These are phyloP conservation scores for Larimichthys polyactis DNA, from an alignment of 2,113 vertebrate species.

Conservation along the genomic window DNA sequence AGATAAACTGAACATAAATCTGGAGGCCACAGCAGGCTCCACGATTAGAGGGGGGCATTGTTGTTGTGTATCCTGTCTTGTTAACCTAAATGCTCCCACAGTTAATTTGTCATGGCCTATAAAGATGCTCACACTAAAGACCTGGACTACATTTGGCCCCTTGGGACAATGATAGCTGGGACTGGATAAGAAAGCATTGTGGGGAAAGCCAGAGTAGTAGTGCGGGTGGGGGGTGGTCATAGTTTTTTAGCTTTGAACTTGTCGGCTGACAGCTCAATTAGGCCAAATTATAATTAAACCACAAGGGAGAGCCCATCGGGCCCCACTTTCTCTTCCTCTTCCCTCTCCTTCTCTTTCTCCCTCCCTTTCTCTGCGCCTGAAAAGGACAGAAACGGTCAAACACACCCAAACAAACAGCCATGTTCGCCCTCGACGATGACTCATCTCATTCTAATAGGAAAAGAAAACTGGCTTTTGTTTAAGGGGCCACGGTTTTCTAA, in stretches of 20 bases:
- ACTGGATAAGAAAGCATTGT: slow-evolving; percentile 6
- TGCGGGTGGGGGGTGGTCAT: not conserved
- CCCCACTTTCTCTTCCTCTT: slow-evolving; percentile 34
- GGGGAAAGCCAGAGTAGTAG: not conserved
- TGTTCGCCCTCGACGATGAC: not conserved
- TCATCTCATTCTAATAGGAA: slow-evolving; percentile 63
- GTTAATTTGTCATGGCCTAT: slow-evolving; percentile 35
- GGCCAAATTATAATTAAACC: slow-evolving; percentile 58
- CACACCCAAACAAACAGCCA: slow-evolving; percentile 1
- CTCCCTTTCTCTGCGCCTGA: not conserved
- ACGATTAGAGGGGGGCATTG: slow-evolving; percentile 27
- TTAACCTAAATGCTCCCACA: slow-evolving; percentile 9
- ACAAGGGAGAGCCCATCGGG: not conserved
- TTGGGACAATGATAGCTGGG: not conserved
- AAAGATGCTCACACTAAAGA: not conserved
- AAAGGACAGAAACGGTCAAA: slow-evolving; percentile 33
- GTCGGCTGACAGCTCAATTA: slow-evolving; percentile 64
- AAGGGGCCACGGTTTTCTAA: not conserved
- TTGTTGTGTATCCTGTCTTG: slow-evolving; percentile 22
- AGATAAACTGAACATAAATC: slow-evolving; percentile 47
- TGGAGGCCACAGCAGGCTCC: not conserved
- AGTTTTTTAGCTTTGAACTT: slow-evolving; percentile 27
- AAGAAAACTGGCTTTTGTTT: slow-evolving; percentile 65
- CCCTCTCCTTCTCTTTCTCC: not conserved
- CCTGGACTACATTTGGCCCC: not conserved